phyloP scores from a whole-genome alignment of 2,113 vertebrate species.

The Salvator merianae region DNA sequence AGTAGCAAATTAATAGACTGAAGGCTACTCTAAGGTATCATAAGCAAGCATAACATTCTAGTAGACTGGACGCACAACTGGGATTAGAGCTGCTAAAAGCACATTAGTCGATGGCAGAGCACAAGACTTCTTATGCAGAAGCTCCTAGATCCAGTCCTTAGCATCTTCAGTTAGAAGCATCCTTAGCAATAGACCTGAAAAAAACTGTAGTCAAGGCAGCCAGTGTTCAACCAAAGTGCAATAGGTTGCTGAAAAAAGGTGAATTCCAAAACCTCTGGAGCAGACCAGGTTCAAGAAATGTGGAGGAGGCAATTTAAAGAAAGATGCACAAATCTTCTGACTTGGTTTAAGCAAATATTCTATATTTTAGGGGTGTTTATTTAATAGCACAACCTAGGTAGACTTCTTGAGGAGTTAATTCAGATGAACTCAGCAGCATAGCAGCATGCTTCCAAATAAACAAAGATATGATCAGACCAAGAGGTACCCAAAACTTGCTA shows the following conservation, averaged over 20 bases:
- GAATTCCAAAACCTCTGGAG: too few species aligned
- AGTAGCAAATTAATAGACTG: too few species aligned
- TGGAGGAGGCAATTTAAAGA: not conserved
- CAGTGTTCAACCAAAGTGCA: too few species aligned
- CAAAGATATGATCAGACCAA: not conserved
- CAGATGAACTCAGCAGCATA: not conserved
- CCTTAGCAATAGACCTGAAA: not conserved
- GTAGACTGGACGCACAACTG: not conserved
- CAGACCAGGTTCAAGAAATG: too few species aligned
- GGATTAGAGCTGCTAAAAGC: too few species aligned
- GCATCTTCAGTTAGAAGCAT: not conserved
- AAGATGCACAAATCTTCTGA: not conserved
- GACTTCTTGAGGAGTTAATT: not conserved
- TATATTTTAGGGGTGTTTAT: not conserved
- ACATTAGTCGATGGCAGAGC: not conserved
- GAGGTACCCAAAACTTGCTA: conserved; percentile 21
- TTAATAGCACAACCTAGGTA: not conserved
- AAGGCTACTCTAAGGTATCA: not conserved
- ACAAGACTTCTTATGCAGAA: not conserved
- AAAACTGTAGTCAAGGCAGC: too few species aligned
- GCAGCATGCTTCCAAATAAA: not conserved
- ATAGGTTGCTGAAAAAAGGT: too few species aligned
- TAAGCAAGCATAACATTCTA: not conserved
- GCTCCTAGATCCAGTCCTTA: not conserved
- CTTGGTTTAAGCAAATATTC: not conserved